phyloP scores from a whole-genome alignment of 2,888 invertebrate species.

The Sturmia bella region DNA sequence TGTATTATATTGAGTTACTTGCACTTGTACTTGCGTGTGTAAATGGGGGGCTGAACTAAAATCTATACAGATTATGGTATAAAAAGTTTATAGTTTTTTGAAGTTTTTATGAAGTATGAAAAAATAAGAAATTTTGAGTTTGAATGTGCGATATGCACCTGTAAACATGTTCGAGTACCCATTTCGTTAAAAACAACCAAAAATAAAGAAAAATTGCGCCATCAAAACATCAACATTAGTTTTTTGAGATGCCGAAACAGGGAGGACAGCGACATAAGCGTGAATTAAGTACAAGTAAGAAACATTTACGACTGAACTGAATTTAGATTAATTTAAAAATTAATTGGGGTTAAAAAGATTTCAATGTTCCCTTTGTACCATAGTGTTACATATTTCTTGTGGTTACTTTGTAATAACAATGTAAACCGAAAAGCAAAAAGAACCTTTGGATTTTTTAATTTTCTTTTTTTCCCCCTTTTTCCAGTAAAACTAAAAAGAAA shows the following conservation, averaged over 20 bases:
- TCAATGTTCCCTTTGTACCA: not conserved
- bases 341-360: no score
- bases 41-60: no score
- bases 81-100: no score
- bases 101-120: no score
- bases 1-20: no score
- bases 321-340: no score
- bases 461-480: slow-evolving; percentile 1
- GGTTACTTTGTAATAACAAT: slow-evolving; percentile 13
- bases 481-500: no score
- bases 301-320: not conserved
- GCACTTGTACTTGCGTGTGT: no score
- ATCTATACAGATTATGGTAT: no score
- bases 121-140: no score
- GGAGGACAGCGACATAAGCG: not conserved
- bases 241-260: slow-evolving; percentile 4
- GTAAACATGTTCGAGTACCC: slow-evolving; percentile 17
- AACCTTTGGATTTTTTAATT: slow-evolving; percentile 9
- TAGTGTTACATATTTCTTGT: not conserved
- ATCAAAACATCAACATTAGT: slow-evolving; percentile 11
- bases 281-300: not conserved
- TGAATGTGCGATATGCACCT: no score
- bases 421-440: no score
- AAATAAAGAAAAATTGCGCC: slow-evolving; percentile 28
- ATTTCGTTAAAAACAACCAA: not conserved